These are phyloP conservation scores for Cherax quadricarinatus DNA, from an alignment of 1,140 invertebrate species.

Conservation along the genomic window DNA sequence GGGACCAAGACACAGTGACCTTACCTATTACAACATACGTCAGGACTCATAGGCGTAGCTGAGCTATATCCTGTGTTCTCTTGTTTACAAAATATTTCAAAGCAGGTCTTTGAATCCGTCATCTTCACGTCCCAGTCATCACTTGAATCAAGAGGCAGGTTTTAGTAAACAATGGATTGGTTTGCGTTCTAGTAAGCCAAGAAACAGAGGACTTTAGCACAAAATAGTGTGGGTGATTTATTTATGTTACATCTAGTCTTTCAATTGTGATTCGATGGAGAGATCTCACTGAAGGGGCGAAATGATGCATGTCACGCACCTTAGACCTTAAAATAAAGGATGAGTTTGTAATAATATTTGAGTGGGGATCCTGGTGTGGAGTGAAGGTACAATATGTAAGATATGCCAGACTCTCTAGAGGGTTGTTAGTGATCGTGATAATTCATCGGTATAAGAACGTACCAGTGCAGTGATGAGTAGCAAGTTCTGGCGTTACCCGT, in stretches of 20 bases:
- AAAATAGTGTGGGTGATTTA: background rate
- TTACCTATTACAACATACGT: background rate
- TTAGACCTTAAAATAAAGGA: no score
- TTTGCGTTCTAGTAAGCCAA: conserved; percentile 58
- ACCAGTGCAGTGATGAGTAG: no score
- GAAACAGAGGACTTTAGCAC: background rate
- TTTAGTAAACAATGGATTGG: background rate
- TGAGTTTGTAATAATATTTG: background rate
- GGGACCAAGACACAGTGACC: conserved; percentile 25
- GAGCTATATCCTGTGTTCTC: conserved; percentile 5
- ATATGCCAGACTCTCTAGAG: no score
- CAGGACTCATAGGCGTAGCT: background rate
- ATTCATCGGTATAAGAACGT: no score
- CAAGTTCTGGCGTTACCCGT: no score
- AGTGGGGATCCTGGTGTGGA: background rate
- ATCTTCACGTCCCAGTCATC: background rate
- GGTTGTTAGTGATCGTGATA: no score
- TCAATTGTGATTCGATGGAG: conserved; percentile 12
- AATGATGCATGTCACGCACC: no score
- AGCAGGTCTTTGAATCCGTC: conserved; percentile 56
- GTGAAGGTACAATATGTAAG: background rate
- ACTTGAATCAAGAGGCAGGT: background rate
- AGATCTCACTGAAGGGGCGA: background rate
- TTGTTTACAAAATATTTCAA: conserved; percentile 19
- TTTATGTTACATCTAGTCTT: conserved; percentile 33